Evolutionary conservation across 2,797 vertebrate genomes (phyloP), one percentile per base, ranked within the genome.

Genomic region (Acestrorhynchus altus): DNA sequence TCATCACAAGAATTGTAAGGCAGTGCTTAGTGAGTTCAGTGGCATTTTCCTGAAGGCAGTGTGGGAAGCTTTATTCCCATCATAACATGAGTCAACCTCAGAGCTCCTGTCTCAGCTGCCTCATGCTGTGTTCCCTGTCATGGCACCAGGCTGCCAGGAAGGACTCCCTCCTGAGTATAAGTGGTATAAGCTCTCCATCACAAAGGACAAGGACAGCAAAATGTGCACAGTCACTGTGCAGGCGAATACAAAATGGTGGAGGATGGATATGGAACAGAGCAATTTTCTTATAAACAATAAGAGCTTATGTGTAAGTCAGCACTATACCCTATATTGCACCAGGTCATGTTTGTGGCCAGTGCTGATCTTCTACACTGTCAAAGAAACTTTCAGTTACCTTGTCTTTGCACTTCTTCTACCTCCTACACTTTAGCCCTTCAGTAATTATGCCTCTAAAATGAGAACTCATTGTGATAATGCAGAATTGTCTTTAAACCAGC

Each of bases 381-480:
- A 65, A 46, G 20, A 8, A 9, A 24, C 6, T 42, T 39, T 8
- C 15, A 20, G 4, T 65, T 20, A 64, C 24, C 69, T 59, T 22
- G 54, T 74, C 20, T 72, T 72, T 77, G 31, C 47, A 61, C 35
- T 28, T 73, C 47, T 69, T 24, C 44, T n/a, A 44, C n/a, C 8
- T 40, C 61, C 28, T 10, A 57, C 66, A 26, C 49, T 39, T 26
- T 59, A 65, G 72, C 76, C 35, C 64, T 70, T 35, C 31, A 35
- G 56, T 81, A 75, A 81, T 81, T 80, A 68, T 60, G 75, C 68
- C 61, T 79, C 56, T 70, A 20, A 80, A 72, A 31, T 63, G 65
- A 79, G 66, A 75, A 77, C 66, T 82, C 76, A 16, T 47, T 13
- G 31, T 67, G 24, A 47, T 49, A 46, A 26, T 44, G 46, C 24